Conservation (phyloP, 2,888 invertebrate genomes). For the Sericinus montela region DNA sequence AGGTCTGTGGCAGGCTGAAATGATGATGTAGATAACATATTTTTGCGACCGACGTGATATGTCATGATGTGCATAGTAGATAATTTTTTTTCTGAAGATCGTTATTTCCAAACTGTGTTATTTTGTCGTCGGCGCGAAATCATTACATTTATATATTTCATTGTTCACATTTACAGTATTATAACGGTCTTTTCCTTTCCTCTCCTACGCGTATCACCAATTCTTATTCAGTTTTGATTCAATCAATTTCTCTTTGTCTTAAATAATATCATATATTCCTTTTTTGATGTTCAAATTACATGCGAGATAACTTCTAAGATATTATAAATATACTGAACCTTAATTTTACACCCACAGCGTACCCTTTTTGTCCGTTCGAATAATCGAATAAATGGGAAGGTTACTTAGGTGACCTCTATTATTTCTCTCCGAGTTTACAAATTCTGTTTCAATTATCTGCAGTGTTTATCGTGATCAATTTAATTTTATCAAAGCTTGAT, state of each 20-base stretch:
- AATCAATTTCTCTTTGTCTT: no score
- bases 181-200: no score
- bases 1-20: no score
- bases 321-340: neutral
- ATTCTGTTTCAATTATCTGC: no score
- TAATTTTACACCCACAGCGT: neutral
- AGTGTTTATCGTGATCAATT: no score
- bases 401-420: neutral
- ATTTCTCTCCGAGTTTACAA: no score
- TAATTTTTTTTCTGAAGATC: neutral
- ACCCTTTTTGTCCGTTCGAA: neutral
- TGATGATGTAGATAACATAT: no score
- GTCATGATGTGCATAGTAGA: neutral
- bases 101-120: neutral
- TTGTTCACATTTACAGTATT: no score
- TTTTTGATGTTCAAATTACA: neutral
- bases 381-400: neutral
- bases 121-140: neutral
- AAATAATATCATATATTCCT: neutral
- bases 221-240: no score
- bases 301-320: neutral
- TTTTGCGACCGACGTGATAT: neutral
- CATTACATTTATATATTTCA: no score
- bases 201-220: no score
- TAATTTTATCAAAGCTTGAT: no score